A percentile compares a stretch with the other conserved stretches of the same genome.
Evolutionary conservation across 30 jellyfish, hydroid and myxozoan species (phyloP).

Genomic region (Haliclystus octoradiatus): DNA sequence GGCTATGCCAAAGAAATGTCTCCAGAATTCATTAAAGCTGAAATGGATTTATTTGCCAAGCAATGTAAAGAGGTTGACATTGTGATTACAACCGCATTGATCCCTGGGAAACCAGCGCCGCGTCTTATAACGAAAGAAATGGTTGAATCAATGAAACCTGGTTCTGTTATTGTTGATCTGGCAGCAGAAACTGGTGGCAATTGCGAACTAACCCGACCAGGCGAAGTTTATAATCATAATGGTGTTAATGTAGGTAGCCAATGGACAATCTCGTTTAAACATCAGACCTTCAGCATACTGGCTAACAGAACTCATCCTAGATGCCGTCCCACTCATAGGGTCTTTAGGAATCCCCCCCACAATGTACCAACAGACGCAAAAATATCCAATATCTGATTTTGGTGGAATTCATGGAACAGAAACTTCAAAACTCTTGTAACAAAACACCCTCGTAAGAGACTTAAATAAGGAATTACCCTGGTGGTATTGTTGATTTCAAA

Average conservation of each 20-base stretch:
- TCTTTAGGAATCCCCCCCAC: too few species aligned
- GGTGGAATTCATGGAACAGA: too few species aligned
- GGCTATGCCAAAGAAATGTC: slow-evolving; percentile 97
- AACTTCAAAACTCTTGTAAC: too few species aligned
- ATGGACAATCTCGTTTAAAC: too few species aligned
- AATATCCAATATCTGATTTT: too few species aligned
- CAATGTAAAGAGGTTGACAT: slow-evolving; percentile 88
- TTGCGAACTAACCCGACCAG: slow-evolving; percentile 81
- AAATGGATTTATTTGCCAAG: slow-evolving; percentile 89
- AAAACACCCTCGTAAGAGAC: too few species aligned
- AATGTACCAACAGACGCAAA: too few species aligned
- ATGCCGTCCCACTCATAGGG: too few species aligned
- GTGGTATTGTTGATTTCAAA: too few species aligned
- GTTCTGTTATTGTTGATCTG: slow-evolving; percentile 89
- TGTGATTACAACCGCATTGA: slow-evolving; percentile 74
- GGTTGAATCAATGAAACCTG: slow-evolving; percentile 95
- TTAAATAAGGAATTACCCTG: too few species aligned
- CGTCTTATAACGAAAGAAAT: slow-evolving; percentile 70
- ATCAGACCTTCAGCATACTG: too few species aligned
- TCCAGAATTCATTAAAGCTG: slow-evolving; percentile 89
- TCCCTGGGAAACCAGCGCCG: slow-evolving; percentile 95
- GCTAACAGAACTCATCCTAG: too few species aligned
- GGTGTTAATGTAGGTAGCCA: slow-evolving; percentile 64
- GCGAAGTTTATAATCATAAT: slow-evolving; percentile 62
- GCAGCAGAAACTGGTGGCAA: slow-evolving; percentile 96